Evolutionary conservation across 1,140 invertebrate genomes (phyloP), one percentile per base, ranked within the genome.

Genomic region (Dryas iulia): DNA sequence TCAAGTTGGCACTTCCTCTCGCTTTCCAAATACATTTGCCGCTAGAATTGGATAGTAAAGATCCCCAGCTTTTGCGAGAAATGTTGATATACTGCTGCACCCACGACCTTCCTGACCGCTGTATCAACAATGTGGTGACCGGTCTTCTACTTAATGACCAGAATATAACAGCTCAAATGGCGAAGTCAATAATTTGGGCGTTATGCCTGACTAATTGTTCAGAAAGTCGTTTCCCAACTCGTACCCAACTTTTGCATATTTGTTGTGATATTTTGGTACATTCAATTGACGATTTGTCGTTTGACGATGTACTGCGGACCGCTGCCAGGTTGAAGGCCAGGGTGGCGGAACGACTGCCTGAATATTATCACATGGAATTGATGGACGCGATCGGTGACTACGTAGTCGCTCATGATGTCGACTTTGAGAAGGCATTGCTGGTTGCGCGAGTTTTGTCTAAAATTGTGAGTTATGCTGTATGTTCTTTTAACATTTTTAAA

Each of bases 21-120:
- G 93, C 94, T 1, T 95, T 95, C 79, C 93, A 95, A 79, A 90
- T 93, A 3, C 92, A 94, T 67, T 57, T 95, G 10, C 82, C 90
- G 11, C 66, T 84, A 10, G 92, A 94, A 82, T 67, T 95, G 28
- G 92, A 95, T 65, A 77, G 75, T 11, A 82, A 93, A 18, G 93
- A 94, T 74, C 62, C 93, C 23, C 59, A 74, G 1, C 74, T 93
- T 14, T 73, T 94, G 33, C 79, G 81, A 21, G 92, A 94, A 26
- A 92, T 93, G 84, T 79, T 94, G 5, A 70, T 87, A 5, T 95
- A 90, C 78, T 86, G 89, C 57, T 89, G 91, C 26, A 82, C 80
- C 39, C 91, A 92, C 59, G 79, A 93, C 23, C 71, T 94, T 24
- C 92, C 91, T 0, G 86, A 92, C 8, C 79, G 93, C 3, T 90